phyloP scores from a whole-genome alignment of 2,797 vertebrate species.

The Acestrorhynchus altus region DNA sequence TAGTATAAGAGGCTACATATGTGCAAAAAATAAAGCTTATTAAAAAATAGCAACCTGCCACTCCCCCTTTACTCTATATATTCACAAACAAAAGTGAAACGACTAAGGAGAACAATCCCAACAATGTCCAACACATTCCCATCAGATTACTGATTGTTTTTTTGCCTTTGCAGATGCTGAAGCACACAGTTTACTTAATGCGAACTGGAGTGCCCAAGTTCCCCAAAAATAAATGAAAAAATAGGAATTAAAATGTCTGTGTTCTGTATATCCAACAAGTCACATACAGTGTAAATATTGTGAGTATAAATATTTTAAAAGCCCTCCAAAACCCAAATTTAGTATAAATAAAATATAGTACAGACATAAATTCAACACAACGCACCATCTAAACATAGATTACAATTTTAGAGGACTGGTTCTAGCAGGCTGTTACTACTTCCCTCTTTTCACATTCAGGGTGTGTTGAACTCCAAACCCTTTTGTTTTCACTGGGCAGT shows the following conservation, averaged over 20 bases:
- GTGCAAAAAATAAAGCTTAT: conserved; percentile 56
- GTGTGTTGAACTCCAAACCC: not conserved
- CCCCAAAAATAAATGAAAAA: not conserved
- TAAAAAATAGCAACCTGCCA: conserved; percentile 32
- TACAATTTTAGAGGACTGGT: conserved; percentile 47
- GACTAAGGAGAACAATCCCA: not conserved
- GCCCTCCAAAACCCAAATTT: conserved; percentile 15
- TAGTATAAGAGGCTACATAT: conserved; percentile 63
- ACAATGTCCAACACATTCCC: conserved; percentile 4
- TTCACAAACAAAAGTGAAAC: conserved; percentile 30
- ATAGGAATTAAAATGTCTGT: not conserved
- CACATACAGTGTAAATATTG: conserved; percentile 10
- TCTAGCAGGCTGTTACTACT: conserved; percentile 9
- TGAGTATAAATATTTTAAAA: conserved; percentile 13
- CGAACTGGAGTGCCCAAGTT: conserved; percentile 5
- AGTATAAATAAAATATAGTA: conserved; percentile 25
- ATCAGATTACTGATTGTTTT: not conserved
- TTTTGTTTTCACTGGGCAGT: not conserved
- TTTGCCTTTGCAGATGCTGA: conserved; percentile 6
- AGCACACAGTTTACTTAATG: not conserved
- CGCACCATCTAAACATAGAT: conserved; percentile 26
- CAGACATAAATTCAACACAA: conserved; percentile 16
- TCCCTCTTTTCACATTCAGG: conserved; percentile 18
- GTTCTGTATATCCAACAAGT: not conserved
- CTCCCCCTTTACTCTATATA: not conserved